A percentile compares a stretch with the other conserved stretches of the same genome.
phyloP scores from a whole-genome alignment of 2,797 vertebrate genomes.

The Pipistrellus pipistrellus region DNA sequence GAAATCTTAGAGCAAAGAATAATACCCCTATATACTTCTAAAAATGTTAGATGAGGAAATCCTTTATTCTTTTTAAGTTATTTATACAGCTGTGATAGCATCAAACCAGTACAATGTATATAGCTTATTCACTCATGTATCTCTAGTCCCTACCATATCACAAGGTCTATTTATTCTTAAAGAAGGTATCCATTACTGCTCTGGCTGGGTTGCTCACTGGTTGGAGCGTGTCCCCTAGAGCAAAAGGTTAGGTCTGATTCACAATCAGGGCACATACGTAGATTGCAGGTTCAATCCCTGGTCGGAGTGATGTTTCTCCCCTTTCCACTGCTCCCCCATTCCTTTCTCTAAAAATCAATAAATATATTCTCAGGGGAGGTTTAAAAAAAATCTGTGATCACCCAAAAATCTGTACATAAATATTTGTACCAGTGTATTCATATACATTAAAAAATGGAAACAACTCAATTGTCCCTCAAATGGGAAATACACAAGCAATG shows the following conservation, averaged over 20 bases:
- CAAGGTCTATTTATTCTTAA: neutral
- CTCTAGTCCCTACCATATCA: neutral
- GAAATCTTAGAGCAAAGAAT: neutral
- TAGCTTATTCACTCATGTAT: neutral
- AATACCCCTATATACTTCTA: neutral
- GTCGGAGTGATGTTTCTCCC: too few relatives aligned
- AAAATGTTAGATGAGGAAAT: conserved; percentile 9
- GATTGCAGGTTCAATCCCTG: neutral
- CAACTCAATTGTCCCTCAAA: neutral
- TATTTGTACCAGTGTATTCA: neutral
- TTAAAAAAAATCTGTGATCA: neutral
- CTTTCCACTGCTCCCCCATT: fast-evolving
- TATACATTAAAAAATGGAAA: conserved; percentile 5
- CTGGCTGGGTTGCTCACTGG: neutral
- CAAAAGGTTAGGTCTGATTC: neutral
- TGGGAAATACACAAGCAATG: neutral
- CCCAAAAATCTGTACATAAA: neutral
- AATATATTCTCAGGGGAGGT: neutral
- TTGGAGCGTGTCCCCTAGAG: neutral
- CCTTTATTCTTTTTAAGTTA: neutral
- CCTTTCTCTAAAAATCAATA: neutral
- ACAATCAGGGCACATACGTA: neutral
- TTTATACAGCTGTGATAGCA: neutral
- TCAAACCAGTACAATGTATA: neutral
- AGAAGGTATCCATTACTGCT: neutral